These are phyloP conservation scores for Prosapia bicincta DNA, from an alignment of 2,888 invertebrate species.

Conservation along the genomic window DNA sequence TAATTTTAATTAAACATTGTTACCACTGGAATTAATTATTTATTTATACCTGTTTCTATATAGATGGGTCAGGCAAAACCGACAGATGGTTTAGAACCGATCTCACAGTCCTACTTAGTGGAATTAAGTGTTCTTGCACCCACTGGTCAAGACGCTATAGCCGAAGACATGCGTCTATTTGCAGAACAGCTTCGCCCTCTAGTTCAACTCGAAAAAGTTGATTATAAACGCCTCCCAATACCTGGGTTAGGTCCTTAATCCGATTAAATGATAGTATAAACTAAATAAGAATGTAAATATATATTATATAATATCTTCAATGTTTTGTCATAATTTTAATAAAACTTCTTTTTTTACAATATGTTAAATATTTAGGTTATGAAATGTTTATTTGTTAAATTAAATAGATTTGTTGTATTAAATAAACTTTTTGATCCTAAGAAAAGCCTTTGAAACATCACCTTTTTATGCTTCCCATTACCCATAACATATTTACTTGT, in stretches of 20 bases:
- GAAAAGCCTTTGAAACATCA: too few relatives aligned
- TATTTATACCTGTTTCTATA: slow-evolving; percentile 9
- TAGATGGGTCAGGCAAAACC: slow-evolving; percentile 67
- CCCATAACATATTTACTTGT: too few relatives aligned
- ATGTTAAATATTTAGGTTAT: too few relatives aligned
- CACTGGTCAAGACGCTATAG: slow-evolving; percentile 89
- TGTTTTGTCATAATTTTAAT: too few relatives aligned
- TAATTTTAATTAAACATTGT: not conserved
- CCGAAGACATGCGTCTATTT: slow-evolving; percentile 92
- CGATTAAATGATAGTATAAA: too few relatives aligned
- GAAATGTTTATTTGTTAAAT: too few relatives aligned
- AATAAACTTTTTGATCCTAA: too few relatives aligned
- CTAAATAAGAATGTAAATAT: not conserved
- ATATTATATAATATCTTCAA: too few relatives aligned
- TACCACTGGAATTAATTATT: too few relatives aligned
- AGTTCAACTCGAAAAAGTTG: slow-evolving; percentile 89
- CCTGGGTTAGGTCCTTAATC: slow-evolving; percentile 8
- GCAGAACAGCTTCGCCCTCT: slow-evolving; percentile 91
- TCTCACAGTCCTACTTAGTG: slow-evolving; percentile 90
- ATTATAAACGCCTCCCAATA: slow-evolving; percentile 68
- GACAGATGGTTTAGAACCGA: slow-evolving; percentile 70
- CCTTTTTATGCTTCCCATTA: too few relatives aligned
- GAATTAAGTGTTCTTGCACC: slow-evolving; percentile 89
- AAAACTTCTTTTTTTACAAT: too few relatives aligned
- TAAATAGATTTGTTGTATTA: too few relatives aligned